Base-by-base conservation (phyloP, 2,797 vertebrate genomes). In the Microctenopoma stevenorrisi region DNA sequence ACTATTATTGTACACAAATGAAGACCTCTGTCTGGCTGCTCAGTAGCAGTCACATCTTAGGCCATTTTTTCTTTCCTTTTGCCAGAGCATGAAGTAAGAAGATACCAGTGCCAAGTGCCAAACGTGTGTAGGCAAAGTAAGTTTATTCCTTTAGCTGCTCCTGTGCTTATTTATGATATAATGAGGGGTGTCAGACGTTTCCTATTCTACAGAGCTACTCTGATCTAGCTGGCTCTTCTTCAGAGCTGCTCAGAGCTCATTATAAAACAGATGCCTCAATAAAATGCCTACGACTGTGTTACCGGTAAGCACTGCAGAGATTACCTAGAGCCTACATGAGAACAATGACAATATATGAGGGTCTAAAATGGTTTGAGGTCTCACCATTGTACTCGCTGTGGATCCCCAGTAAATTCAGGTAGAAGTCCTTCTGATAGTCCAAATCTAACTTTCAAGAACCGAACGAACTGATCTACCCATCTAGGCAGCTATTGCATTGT, bases 111-210 rank as follows among this genome's bases (percentile, higher is more conserved):
- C 15, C 33, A 68, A 12, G 50, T 48, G 50, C 56, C 44, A 76
- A 59, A 79, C 35, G 12, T 65, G 38, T 61, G 63, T 54, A 40
- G 55, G 67, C 37, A 30, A 11, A 48, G n/a, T 43, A 40, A 40
- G 35, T 64, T 72, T 40, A 44, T 53, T 57, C 5, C 40, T 33
- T 71, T 25, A 55, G 43, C 54, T 76, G 53, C 57, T 72, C 40
- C n/a, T 61, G 56, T 2, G 9, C 59, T 46, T 79, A 68, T 59
- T 74, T 54, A 61, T 26, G 49, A 69, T 72, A 72, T 64, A 74
- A 83, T 73, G 46, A 71, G 40, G 6, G 18, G 25, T 43, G 76
- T 76, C 3, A 64, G 50, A 78, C 28, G 63, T 79, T 83, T 75
- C 48, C 18, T 18, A 18, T 18, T 18, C 40, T 46, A 22, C 46